Evolutionary conservation across 2,113 vertebrate genomes (phyloP).

Genomic region (cat (Felis catus)): F.catus_Fca126_mat1.0 CM031417.1:56064001-56064500

Average conservation of each 20-base stretch:
- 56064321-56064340: neutral
- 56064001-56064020: neutral
- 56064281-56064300: neutral
- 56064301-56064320: neutral
- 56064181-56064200: neutral
- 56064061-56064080: neutral
- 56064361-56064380: neutral
- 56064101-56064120: neutral
- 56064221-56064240: neutral
- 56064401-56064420: constrained; percentile 57
- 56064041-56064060: neutral
- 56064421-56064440: constrained; percentile 16
- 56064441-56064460: constrained; percentile 64
- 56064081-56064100: neutral
- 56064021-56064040: neutral
- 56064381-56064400: constrained; percentile 45
- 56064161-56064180: neutral
- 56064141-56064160: neutral
- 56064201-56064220: neutral
- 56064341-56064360: neutral
- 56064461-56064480: constrained; percentile 57
- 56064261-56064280: neutral
- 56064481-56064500: constrained; percentile 74
- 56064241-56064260: neutral
- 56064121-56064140: neutral